Base-by-base conservation (phyloP, 2,888 invertebrate genomes). In the Acleris emargana region DNA sequence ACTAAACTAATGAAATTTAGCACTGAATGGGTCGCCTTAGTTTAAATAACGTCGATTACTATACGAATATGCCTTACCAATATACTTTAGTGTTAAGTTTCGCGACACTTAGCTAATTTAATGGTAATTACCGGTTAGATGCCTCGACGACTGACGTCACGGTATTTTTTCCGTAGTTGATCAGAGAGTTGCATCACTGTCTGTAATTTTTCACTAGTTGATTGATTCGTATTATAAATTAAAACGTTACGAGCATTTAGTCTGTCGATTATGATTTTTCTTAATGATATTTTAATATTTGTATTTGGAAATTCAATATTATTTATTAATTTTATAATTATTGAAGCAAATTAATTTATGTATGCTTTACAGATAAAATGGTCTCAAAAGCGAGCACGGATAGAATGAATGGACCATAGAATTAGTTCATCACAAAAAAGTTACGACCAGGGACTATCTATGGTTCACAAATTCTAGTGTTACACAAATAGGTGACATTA, bases 11-110 rank as follows among this genome's bases (percentile, higher is more conserved):
- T 69, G 67, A 71, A 71, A 72, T 74, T 70, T 73, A 72, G 72
- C 75, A 76, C 72, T 76, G 64, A 68, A 76, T 73, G 71, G 74
- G 73, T 77, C 66, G 70, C 67, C 70, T 71, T 81, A 81, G 78
- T 82, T 79, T 76, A 81, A 69, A 68, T 72, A 67, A 68, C 63
- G 71, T 75, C 72, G 70, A 74, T 77, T 72, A 60, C 69, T 68
- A 71, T 71, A 62, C 59, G 43, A 72, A 75, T 76, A 76, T 76
- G 78, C 78, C 77, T 80, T 78, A 80, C 73, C 69, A 50, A 55
- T 50, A 72, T 74, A 73, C 67, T 71, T 71, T 77, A 76, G 72
- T 38, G 17, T 73, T 76, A 78, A 73, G 73, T 78, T 75, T 72
- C 73, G 67, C 69, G 67, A 68, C 66, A 72, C 51, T 52, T 57